Evolutionary conservation across 2,888 invertebrate species (phyloP).

Genomic region (Harpalus rubripes): DNA sequence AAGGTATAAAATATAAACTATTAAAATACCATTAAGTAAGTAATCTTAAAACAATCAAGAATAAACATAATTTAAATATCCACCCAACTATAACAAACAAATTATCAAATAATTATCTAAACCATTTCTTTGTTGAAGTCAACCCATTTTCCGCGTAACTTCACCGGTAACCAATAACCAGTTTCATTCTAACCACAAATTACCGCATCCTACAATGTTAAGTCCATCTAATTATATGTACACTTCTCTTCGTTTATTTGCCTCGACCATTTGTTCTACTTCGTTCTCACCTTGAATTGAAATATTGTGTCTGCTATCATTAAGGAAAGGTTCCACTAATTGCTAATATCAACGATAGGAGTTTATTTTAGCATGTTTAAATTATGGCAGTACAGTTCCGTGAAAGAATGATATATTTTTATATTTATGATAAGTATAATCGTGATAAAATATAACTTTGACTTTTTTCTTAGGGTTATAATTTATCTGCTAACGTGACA

Average conservation of each 20-base stretch:
- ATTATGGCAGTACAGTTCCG: not conserved
- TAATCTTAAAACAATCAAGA: too few species aligned
- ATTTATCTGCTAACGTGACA: slow-evolving; percentile 15
- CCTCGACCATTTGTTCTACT: slow-evolving; percentile 13
- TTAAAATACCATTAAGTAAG: too few species aligned
- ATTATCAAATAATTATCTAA: too few species aligned
- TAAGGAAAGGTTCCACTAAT: too few species aligned
- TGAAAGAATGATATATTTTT: slow-evolving; percentile 40
- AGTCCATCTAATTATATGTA: not conserved
- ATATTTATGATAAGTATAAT: not conserved
- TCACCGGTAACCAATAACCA: slow-evolving; percentile 25
- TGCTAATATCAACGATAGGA: too few species aligned
- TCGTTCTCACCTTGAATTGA: slow-evolving; percentile 41
- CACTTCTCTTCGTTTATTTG: slow-evolving; percentile 18
- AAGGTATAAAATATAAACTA: too few species aligned
- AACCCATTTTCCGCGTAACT: slow-evolving; percentile 13
- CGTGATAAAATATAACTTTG: not conserved
- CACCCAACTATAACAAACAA: too few species aligned
- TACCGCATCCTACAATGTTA: not conserved
- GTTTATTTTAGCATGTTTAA: not conserved
- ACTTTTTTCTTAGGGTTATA: not conserved
- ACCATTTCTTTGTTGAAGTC: not conserved
- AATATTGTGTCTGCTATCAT: not conserved
- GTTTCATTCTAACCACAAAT: slow-evolving; percentile 17
- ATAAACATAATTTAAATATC: too few species aligned